Percentiles rank a stretch among this genome's conserved stretches.
phyloP scores from a whole-genome alignment of 2,888 invertebrate genomes.

The Gymnocheta viridis region DNA sequence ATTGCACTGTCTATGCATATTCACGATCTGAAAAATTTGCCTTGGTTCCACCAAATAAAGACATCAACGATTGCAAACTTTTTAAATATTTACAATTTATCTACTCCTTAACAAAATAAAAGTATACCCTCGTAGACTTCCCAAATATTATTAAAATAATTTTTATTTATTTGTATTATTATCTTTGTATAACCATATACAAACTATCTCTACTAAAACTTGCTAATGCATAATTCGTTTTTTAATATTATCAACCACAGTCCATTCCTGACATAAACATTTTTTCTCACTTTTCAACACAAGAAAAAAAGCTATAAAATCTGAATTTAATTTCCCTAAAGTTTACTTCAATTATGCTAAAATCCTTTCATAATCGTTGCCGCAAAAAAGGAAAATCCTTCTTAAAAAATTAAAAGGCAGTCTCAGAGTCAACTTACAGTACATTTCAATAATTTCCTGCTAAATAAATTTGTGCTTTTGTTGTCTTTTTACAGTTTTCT shows the following conservation, averaged over 20 bases:
- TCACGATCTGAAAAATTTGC: too few relatives aligned
- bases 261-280: not conserved
- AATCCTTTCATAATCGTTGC: conserved; percentile 53
- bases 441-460: conserved; percentile 45
- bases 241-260: conserved; percentile 8
- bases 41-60: too few relatives aligned
- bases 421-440: conserved; percentile 4
- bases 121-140: too few relatives aligned
- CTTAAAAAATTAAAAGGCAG: conserved; percentile 12
- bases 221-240: not conserved
- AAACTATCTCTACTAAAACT: not conserved
- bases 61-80: too few relatives aligned
- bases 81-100: too few relatives aligned
- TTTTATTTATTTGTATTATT: too few relatives aligned
- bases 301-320: conserved; percentile 1
- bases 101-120: too few relatives aligned
- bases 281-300: not conserved
- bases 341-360: conserved; percentile 48
- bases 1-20: too few relatives aligned
- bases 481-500: not conserved
- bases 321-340: conserved; percentile 28
- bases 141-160: too few relatives aligned
- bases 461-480: conserved; percentile 27
- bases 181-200: not conserved
- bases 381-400: conserved; percentile 44